phyloP scores from a whole-genome alignment of 92 coral and sea anemone species.

The Micromussa lordhowensis region DNA sequence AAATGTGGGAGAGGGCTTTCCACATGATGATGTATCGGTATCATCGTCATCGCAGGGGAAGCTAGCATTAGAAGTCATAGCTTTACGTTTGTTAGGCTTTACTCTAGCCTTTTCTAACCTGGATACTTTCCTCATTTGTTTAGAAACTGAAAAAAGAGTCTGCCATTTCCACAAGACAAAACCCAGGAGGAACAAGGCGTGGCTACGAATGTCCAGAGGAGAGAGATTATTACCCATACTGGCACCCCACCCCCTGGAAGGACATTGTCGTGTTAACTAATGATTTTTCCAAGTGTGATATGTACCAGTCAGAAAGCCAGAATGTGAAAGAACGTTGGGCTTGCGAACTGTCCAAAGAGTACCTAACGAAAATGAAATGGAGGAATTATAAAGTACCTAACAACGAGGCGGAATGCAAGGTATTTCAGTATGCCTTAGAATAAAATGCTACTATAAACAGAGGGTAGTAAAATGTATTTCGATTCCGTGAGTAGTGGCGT shows the following conservation, averaged over 20 bases:
- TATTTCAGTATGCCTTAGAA: slow-evolving; percentile 2
- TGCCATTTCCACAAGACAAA: slow-evolving; percentile 90
- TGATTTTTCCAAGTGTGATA: slow-evolving; percentile 79
- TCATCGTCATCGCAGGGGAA: too few relatives aligned
- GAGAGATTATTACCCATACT: slow-evolving; percentile 93
- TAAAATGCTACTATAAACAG: not conserved
- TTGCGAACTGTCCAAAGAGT: slow-evolving; percentile 79
- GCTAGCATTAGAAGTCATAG: too few relatives aligned
- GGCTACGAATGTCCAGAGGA: slow-evolving; percentile 97
- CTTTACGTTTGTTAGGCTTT: too few relatives aligned
- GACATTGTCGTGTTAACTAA: slow-evolving; percentile 95
- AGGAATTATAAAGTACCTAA: slow-evolving; percentile 81
- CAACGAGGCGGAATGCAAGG: slow-evolving; percentile 86
- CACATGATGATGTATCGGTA: too few relatives aligned
- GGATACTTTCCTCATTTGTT: not conserved
- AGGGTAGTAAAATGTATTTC: not conserved
- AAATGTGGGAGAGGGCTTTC: too few relatives aligned
- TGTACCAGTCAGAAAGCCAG: slow-evolving; percentile 90
- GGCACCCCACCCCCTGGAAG: slow-evolving; percentile 99
- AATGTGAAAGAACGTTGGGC: slow-evolving; percentile 95
- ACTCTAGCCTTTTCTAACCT: too few relatives aligned
- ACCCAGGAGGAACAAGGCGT: slow-evolving; percentile 90
- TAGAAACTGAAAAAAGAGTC: slow-evolving; percentile 71
- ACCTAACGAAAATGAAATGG: slow-evolving; percentile 73
- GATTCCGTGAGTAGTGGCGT: not conserved